Evolutionary conservation across 2,113 vertebrate species (phyloP).

Genomic region (Charadrius vociferus): DNA sequence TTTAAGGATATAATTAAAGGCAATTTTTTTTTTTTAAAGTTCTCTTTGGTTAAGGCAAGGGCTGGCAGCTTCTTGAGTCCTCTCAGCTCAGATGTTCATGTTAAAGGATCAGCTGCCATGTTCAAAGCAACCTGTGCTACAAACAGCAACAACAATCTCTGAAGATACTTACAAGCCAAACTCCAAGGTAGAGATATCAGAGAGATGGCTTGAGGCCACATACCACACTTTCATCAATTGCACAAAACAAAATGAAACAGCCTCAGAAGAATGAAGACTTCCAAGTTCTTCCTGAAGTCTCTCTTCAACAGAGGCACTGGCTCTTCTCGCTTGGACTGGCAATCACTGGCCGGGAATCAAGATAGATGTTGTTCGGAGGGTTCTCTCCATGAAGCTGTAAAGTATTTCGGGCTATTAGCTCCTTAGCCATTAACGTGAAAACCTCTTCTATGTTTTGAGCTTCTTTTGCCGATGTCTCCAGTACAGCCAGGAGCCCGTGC

Average conservation of each 20-base stretch:
- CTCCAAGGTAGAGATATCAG: not conserved
- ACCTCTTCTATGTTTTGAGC: conserved; percentile 83
- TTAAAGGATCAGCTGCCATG: not conserved
- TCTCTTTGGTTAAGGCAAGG: conserved; percentile 40
- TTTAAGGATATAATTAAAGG: not conserved
- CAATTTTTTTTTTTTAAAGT: not conserved
- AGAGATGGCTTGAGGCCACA: not conserved
- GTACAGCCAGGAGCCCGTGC: conserved; percentile 82
- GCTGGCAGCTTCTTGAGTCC: not conserved
- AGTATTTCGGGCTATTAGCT: conserved; percentile 77
- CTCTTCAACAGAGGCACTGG: conserved; percentile 79
- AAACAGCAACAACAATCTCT: not conserved
- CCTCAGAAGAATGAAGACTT: not conserved
- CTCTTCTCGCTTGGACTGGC: conserved; percentile 46
- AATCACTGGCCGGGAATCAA: conserved; percentile 79
- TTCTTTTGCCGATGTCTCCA: conserved; percentile 93
- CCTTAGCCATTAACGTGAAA: conserved; percentile 82
- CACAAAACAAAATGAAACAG: not conserved
- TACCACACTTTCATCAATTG: not conserved
- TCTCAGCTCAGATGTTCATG: not conserved
- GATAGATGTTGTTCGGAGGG: conserved; percentile 54
- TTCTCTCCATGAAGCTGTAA: conserved; percentile 70
- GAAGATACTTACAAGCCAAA: not conserved
- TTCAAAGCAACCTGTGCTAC: not conserved
- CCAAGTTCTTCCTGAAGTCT: not conserved